phyloP scores from a whole-genome alignment of 2,113 vertebrate species.

The Herpailurus yagouaroundi region DNA sequence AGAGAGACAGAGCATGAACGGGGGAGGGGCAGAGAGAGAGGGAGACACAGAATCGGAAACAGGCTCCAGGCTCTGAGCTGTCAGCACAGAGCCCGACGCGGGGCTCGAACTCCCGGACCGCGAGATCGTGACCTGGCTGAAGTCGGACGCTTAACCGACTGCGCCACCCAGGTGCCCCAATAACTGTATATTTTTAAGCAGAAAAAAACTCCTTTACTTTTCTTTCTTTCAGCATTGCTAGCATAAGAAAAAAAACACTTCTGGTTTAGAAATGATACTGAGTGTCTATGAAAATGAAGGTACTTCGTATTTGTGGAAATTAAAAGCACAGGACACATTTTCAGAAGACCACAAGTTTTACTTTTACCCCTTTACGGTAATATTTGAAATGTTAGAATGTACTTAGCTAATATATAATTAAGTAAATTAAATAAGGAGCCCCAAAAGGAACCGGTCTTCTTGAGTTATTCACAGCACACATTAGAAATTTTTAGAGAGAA shows the following conservation, averaged over 20 bases:
- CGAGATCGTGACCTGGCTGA: too few species aligned
- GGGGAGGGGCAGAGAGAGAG: too few species aligned
- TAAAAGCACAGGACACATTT: constrained; percentile 52
- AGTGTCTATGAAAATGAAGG: constrained; percentile 68
- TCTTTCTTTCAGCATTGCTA: constrained; percentile 75
- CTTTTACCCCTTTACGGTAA: constrained; percentile 67
- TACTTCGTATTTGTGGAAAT: too few species aligned
- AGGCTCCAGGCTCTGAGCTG: too few species aligned
- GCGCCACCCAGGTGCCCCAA: too few species aligned
- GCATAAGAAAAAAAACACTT: constrained; percentile 74
- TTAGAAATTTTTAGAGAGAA: constrained; percentile 48
- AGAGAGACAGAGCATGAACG: too few species aligned
- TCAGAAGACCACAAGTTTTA: constrained; percentile 58
- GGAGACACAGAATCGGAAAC: too few species aligned
- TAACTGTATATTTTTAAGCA: constrained; percentile 84
- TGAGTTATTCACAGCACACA: constrained; percentile 67
- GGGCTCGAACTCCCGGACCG: too few species aligned
- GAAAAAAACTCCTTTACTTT: constrained; percentile 74
- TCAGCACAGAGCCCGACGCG: too few species aligned
- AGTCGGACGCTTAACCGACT: too few species aligned
- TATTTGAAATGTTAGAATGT: constrained; percentile 58
- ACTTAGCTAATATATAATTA: constrained; percentile 36
- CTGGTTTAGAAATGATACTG: constrained; percentile 55
- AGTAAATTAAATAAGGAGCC: constrained; percentile 66
- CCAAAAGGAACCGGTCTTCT: constrained; percentile 68